phyloP scores from a whole-genome alignment of 1,140 invertebrate species.

The Nasonia vitripennis region DNA sequence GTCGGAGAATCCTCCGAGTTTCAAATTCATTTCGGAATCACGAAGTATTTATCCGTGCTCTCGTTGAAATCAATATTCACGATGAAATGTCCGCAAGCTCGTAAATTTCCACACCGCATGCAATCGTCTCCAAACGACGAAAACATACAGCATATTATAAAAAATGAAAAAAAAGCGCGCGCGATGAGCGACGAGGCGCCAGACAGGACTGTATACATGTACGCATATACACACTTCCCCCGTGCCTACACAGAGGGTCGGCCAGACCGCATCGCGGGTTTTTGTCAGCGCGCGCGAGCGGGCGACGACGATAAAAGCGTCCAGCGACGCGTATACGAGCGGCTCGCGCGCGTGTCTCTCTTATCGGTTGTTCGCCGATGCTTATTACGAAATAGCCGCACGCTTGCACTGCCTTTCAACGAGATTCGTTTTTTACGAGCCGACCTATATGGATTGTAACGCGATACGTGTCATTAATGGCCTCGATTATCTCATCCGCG shows the following conservation, averaged over 20 bases:
- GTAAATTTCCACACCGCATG: neutral
- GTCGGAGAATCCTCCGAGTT: no score
- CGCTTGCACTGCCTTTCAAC: neutral
- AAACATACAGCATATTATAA: neutral
- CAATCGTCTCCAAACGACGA: neutral
- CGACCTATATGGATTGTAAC: neutral
- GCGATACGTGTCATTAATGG: neutral
- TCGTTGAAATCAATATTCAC: no score
- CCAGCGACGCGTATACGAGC: neutral
- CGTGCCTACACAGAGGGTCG: no score
- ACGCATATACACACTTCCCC: no score
- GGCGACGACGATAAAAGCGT: neutral
- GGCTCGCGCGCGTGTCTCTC: neutral
- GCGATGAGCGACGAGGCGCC: neutral
- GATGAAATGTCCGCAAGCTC: no score
- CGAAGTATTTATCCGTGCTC: no score
- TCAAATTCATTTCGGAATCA: no score
- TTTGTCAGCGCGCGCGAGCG: neutral
- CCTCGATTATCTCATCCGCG: neutral
- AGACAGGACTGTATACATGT: no score
- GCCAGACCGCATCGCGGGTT: neutral
- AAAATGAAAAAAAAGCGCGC: neutral
- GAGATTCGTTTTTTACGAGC: neutral
- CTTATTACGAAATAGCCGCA: neutral
- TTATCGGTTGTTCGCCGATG: neutral